A percentile compares a stretch with the other conserved stretches of the same genome.
Evolutionary conservation across 2,797 vertebrate species (phyloP).

Genomic region (Pseudochirops corinnae): DNA sequence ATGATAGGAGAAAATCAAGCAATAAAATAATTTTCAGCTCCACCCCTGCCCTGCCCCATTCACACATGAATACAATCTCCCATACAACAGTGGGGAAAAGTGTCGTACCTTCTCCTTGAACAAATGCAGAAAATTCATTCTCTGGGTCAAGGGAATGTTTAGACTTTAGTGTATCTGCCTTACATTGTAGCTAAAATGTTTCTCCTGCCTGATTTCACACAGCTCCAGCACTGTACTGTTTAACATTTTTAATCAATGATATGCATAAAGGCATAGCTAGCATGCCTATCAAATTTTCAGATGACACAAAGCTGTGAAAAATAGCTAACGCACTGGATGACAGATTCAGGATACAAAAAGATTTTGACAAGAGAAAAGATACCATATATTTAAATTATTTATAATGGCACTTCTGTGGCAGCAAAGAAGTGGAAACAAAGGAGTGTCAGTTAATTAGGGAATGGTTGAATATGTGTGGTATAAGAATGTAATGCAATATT

Average conservation of each 20-base stretch:
- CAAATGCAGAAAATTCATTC: background rate
- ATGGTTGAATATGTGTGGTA: background rate
- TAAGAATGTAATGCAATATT: background rate
- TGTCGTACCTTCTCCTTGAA: background rate
- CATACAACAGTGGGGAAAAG: background rate
- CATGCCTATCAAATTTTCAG: background rate
- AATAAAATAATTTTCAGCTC: background rate
- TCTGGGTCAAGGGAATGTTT: background rate
- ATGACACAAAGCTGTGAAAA: background rate
- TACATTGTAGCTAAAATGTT: background rate
- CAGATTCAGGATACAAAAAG: background rate
- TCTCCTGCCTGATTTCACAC: background rate
- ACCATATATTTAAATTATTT: background rate
- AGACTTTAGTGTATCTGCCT: background rate
- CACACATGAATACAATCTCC: background rate
- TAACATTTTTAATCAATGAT: background rate
- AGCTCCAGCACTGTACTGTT: background rate
- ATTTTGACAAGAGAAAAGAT: background rate
- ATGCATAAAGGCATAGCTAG: background rate
- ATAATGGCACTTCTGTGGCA: background rate
- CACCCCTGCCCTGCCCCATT: background rate
- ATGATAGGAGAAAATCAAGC: background rate
- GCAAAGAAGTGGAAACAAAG: background rate
- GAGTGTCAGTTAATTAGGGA: background rate
- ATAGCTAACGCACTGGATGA: background rate